phyloP scores from a whole-genome alignment of 2,888 invertebrate genomes.

The Micoletzkya japonica region DNA sequence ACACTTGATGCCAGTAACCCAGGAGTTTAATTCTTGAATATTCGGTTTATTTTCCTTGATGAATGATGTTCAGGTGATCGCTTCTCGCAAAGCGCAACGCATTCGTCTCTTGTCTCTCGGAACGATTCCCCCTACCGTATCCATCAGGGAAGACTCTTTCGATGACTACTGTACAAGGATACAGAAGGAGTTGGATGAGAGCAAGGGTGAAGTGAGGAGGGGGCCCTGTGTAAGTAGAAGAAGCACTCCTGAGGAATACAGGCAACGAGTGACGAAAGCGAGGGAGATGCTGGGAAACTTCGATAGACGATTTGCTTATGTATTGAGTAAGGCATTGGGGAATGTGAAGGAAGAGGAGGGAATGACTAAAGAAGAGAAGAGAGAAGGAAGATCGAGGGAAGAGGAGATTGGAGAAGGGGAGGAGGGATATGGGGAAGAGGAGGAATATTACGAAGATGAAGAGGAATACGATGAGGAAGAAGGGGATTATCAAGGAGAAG shows the following conservation, averaged over 20 bases:
- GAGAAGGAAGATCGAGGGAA: neutral
- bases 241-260: neutral
- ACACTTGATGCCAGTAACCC: neutral
- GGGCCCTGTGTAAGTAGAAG: constrained; percentile 33
- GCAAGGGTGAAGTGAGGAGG: constrained; percentile 11
- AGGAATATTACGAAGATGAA: constrained; percentile 26
- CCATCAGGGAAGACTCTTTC: constrained; percentile 1
- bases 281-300: neutral
- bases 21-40: neutral
- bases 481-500: constrained; percentile 21
- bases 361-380: constrained; percentile 20
- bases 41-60: neutral
- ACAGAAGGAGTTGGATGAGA: constrained; percentile 26
- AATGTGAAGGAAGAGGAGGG: constrained; percentile 11
- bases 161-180: constrained; percentile 28
- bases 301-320: constrained; percentile 5
- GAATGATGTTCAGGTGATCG: constrained; percentile 14
- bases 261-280: neutral
- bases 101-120: constrained; percentile 7
- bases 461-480: constrained; percentile 28
- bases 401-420: constrained; percentile 5
- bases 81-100: neutral
- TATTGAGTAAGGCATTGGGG: neutral
- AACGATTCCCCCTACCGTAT: neutral
- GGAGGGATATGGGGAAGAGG: constrained; percentile 1